phyloP scores from a whole-genome alignment of 2,797 vertebrate species.

The Danionella dracula region DNA sequence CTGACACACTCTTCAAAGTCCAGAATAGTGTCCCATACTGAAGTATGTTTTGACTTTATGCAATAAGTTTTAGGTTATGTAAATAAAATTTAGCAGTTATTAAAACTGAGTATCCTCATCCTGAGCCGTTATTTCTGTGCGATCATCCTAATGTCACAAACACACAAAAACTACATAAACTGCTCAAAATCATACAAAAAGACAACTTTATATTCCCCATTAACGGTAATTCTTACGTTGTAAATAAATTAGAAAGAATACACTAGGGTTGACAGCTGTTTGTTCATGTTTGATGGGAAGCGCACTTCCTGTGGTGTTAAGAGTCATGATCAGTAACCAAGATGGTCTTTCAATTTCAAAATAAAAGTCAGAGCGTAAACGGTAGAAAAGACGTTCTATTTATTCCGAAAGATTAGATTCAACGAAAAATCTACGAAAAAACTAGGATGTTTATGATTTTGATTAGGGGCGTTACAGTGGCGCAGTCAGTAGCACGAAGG shows the following conservation, averaged over 20 bases:
- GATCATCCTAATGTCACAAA: neutral
- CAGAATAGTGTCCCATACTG: slow-evolving; percentile 62
- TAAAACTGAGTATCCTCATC: neutral
- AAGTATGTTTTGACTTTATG: too few species aligned
- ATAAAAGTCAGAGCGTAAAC: neutral
- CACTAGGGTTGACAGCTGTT: neutral
- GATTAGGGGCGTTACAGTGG: too few species aligned
- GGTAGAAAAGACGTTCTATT: too few species aligned
- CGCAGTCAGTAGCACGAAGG: too few species aligned
- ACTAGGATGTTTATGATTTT: too few species aligned
- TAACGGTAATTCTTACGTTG: too few species aligned
- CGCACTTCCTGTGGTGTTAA: neutral
- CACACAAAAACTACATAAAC: too few species aligned
- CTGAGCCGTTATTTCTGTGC: neutral
- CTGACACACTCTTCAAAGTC: slow-evolving; percentile 69
- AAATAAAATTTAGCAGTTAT: neutral
- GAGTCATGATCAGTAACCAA: neutral
- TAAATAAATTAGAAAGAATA: too few species aligned
- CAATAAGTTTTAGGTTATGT: neutral
- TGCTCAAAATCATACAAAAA: too few species aligned
- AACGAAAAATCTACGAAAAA: too few species aligned
- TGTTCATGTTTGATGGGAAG: neutral
- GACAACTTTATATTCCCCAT: too few species aligned
- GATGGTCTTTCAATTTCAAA: neutral
- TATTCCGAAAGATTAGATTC: too few species aligned